These are phyloP conservation scores for Lepas anatifera DNA, from an alignment of 2,888 invertebrate genomes.

Conservation along the genomic window DNA sequence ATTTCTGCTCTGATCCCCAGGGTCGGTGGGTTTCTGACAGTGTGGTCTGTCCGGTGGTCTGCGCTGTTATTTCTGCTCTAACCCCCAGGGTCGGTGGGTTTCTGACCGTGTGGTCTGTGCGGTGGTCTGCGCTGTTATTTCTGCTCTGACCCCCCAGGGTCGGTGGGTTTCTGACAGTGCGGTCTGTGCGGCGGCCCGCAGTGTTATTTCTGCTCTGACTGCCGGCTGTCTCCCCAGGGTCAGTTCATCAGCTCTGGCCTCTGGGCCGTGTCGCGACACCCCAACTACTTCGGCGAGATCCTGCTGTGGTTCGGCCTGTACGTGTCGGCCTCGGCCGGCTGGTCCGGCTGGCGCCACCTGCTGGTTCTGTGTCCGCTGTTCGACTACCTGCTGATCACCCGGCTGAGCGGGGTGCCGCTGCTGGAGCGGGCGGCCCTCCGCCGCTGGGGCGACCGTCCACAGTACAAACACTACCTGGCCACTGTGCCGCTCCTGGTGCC, in stretches of 20 bases:
- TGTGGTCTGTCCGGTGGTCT: too few species aligned
- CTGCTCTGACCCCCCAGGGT: too few species aligned
- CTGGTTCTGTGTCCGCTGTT: slow-evolving; percentile 30
- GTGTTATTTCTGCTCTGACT: too few species aligned
- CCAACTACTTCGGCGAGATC: slow-evolving; percentile 90
- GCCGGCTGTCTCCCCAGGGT: slow-evolving; percentile 18
- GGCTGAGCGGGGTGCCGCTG: slow-evolving; percentile 33
- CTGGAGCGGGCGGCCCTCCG: slow-evolving; percentile 31
- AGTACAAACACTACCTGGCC: slow-evolving; percentile 31
- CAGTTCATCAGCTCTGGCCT: slow-evolving; percentile 42
- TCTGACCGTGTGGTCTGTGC: too few species aligned
- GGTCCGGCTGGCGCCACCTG: slow-evolving; percentile 72
- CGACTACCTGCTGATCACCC: slow-evolving; percentile 32
- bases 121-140: too few species aligned
- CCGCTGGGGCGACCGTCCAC: slow-evolving; percentile 32
- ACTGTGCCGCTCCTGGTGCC: slow-evolving; percentile 34
- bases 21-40: too few species aligned
- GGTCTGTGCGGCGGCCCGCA: too few species aligned
- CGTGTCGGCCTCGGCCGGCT: slow-evolving; percentile 71
- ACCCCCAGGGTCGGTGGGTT: too few species aligned
- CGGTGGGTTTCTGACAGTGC: too few species aligned
- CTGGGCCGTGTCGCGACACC: slow-evolving; percentile 81
- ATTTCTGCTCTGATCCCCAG: too few species aligned
- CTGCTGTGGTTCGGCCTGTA: slow-evolving; percentile 90
- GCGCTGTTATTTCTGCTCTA: too few species aligned